Evolutionary conservation across 1,140 invertebrate species (phyloP).

Genomic region (Penaeus japonicus): DNA sequence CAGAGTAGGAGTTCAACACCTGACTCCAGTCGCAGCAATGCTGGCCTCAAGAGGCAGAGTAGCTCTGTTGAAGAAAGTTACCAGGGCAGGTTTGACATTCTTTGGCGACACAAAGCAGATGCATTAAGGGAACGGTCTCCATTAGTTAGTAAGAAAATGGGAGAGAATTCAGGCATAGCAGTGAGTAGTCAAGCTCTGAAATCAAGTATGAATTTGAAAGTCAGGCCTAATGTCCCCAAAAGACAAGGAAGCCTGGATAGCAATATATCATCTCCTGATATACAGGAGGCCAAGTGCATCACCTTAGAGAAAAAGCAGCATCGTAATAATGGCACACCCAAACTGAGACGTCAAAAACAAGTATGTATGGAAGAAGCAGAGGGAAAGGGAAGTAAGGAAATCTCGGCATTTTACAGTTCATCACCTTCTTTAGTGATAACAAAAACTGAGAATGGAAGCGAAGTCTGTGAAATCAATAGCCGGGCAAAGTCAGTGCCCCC

Average conservation of each 20-base stretch:
- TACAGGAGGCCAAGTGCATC: neutral
- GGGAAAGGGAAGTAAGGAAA: no score
- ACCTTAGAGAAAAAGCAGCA: no score
- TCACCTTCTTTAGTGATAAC: no score
- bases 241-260: conserved; percentile 36
- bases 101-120: conserved; percentile 28
- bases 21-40: neutral
- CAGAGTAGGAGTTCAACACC: conserved; percentile 43
- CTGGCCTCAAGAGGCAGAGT: conserved; percentile 21
- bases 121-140: conserved; percentile 23
- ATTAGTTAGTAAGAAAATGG: neutral
- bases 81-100: conserved; percentile 38
- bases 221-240: neutral
- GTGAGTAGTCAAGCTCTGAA: neutral
- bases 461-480: no score
- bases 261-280: conserved; percentile 1
- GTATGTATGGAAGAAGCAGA: neutral
- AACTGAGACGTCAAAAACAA: conserved; percentile 12
- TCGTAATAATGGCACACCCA: neutral
- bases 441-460: no score
- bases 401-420: no score
- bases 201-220: neutral
- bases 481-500: no score
- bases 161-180: neutral
- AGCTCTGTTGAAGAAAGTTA: conserved; percentile 20